Conservation (phyloP, 2,113 vertebrate species). For the Oreochromis tanganicae region DNA sequence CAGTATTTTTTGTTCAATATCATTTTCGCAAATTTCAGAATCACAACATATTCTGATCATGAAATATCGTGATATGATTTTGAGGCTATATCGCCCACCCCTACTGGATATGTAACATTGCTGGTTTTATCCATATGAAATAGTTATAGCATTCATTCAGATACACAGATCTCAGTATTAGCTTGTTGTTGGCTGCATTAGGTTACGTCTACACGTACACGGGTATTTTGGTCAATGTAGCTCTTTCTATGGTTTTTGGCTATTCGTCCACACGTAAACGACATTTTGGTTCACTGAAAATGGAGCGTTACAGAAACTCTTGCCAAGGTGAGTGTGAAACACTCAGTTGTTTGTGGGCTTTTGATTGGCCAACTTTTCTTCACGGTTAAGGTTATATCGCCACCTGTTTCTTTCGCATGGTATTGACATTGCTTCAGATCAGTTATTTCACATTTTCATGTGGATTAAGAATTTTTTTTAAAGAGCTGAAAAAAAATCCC, state of each 20-base stretch:
- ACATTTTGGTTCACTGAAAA: not conserved
- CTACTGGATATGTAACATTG: not conserved
- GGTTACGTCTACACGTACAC: not conserved
- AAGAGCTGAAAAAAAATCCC: not conserved
- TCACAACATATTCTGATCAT: accelerated
- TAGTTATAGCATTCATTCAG: not conserved
- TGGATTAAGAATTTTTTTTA: not conserved
- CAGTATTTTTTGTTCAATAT: not conserved
- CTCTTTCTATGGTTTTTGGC: not conserved
- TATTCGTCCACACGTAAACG: accelerated
- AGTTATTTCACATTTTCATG: not conserved
- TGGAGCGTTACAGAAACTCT: not conserved
- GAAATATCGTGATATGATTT: not conserved
- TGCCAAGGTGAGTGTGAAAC: not conserved
- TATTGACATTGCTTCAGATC: not conserved
- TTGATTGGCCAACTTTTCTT: not conserved
- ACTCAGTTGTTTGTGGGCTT: not conserved
- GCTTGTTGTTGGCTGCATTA: not conserved
- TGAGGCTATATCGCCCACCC: accelerated
- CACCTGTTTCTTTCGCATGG: not conserved
- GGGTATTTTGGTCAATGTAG: not conserved
- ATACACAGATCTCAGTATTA: not conserved
- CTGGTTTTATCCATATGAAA: not conserved
- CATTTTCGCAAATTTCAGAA: not conserved
- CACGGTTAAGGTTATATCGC: not conserved